Evolutionary conservation across 2,888 invertebrate genomes (phyloP), one percentile per base, ranked within the genome.

Genomic region (Dimorphilus gyrociliatus): DNA sequence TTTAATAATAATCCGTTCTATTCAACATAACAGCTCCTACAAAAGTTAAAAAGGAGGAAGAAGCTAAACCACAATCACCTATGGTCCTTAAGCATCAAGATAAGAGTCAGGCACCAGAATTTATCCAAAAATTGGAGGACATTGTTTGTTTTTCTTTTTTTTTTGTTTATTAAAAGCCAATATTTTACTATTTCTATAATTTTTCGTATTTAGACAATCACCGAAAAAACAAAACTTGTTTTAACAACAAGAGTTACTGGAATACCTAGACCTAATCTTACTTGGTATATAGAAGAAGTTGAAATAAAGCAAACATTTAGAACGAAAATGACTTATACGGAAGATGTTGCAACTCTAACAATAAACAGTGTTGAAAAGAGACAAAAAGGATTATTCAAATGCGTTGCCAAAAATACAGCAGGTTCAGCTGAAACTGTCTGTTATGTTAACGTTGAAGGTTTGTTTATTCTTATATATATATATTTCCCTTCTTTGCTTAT

Each of bases 71-170:
- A n/a, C 50, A 54, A 32, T 52, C 53, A 14, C 52, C 53, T 5
- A 42, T 50, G 14, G 48, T 50, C 7, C 42, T 51, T 21, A 40
- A 46, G 33, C 46, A 50, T 19, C 73, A 72, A 2, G 74, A 78
- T 42, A 74, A 76, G 50, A 76, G 78, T 28, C 81, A 84, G 60
- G 80, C 84, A 33, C 86, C 86, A 25, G 65, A 82, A 26, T 88
- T 88, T 55, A 73, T 79, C 12, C 76, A 85, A 62, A 71, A 81
- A 44, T 84, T 85, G 70, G 76, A 81, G 66, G 84, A 84, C 61
- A 71, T 76, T 44, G 46, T 50, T 35, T 43, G 42, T 40, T n/a
- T 18, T 12, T 19, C 18, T 8, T 27, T 17, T 25, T n/a, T 23
- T 15, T 25, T 8, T 29, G 12, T 26, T 3, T 16, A 27, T 27